Evolutionary conservation across 2,888 invertebrate species (phyloP).

Genomic region (Eledona agricola): DNA sequence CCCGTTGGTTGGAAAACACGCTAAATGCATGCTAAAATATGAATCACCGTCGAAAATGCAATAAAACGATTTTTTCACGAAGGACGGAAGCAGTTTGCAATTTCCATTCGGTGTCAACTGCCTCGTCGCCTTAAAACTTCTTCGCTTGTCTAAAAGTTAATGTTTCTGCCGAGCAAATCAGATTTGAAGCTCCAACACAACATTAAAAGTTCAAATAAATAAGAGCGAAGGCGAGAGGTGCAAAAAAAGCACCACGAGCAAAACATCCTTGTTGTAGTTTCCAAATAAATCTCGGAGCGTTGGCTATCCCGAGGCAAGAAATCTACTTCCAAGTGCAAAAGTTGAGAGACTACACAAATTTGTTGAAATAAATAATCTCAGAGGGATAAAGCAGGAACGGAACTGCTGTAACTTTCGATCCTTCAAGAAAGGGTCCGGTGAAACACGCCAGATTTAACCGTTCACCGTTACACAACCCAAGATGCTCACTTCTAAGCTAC

Average conservation of each 20-base stretch:
- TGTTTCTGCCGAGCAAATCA: conserved; percentile 40
- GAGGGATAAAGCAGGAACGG: conserved; percentile 40
- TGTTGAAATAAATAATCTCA: conserved; percentile 45
- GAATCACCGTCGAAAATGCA: too few species aligned
- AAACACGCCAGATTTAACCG: too few species aligned
- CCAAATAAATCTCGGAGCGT: conserved; percentile 36
- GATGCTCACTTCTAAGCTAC: too few species aligned
- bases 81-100: too few species aligned
- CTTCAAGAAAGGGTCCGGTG: too few species aligned
- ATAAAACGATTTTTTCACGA: too few species aligned
- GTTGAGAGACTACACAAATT: conserved; percentile 44
- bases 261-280: conserved; percentile 25
- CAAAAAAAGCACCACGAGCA: conserved; percentile 20
- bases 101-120: too few species aligned
- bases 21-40: too few species aligned
- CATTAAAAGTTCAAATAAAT: conserved; percentile 37
- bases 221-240: conserved; percentile 19
- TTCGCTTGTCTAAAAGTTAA: conserved; percentile 39
- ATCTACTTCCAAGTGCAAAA: conserved; percentile 44
- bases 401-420: conserved; percentile 11
- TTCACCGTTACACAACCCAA: too few species aligned
- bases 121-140: conserved; percentile 33
- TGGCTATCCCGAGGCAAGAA: conserved; percentile 40
- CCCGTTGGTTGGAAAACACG: too few species aligned
- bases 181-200: conserved; percentile 41